A percentile compares a stretch with the other conserved stretches of the same genome.
Conservation (phyloP, 2,888 invertebrate species). For the Clostera curtula region DNA sequence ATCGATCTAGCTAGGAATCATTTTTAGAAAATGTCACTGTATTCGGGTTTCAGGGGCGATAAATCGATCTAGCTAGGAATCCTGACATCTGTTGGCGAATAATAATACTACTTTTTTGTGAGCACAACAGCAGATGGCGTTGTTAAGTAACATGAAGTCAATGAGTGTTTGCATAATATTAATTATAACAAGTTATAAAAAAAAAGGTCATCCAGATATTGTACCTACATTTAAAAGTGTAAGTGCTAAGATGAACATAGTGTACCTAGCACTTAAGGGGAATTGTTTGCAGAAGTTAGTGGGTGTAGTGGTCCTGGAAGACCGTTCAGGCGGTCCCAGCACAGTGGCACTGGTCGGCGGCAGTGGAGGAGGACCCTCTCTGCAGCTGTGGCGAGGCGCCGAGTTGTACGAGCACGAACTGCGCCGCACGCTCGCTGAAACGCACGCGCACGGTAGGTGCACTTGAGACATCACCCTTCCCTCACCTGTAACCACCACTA, state of each 20-base stretch:
- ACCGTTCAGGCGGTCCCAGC: conserved; percentile 47
- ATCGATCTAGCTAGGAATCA: no score
- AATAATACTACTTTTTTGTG: no score
- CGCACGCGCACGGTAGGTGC: conserved; percentile 72
- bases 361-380: conserved; percentile 82
- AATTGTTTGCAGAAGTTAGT: conserved; percentile 71
- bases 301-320: conserved; percentile 73
- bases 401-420: conserved; percentile 87
- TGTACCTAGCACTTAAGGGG: not conserved
- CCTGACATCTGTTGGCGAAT: no score
- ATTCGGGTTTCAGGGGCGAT: no score
- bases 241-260: not conserved
- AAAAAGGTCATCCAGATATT: no score
- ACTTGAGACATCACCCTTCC: conserved; percentile 26
- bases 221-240: not conserved
- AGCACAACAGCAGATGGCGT: no score
- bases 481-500: conserved; percentile 62
- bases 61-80: no score
- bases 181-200: no score
- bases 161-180: no score
- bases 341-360: conserved; percentile 73
- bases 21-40: no score
- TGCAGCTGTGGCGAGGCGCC: conserved; percentile 88
- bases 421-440: conserved; percentile 81
- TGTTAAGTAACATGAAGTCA: no score